Percentiles rank a stretch among this genome's conserved stretches.
Conservation (phyloP, 2,888 invertebrate genomes). For the Timema podura region DNA sequence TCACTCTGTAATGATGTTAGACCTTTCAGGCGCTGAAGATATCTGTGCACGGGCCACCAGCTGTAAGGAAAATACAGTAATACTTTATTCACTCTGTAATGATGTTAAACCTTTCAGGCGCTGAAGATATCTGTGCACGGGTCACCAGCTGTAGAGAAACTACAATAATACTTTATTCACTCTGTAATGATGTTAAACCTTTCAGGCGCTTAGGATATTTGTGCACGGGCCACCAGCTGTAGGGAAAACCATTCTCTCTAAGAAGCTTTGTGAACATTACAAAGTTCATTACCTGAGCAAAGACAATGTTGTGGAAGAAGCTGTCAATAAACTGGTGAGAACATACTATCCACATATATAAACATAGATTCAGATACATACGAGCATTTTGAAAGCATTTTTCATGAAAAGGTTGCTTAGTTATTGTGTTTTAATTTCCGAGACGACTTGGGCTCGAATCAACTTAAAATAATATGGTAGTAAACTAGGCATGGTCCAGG, state of each 20-base stretch:
- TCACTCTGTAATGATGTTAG: no score
- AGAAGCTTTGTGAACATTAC: slow-evolving; percentile 54
- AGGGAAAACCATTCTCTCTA: slow-evolving; percentile 60
- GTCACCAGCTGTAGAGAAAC: slow-evolving; percentile 55
- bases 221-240: slow-evolving; percentile 63
- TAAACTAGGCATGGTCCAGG: no score
- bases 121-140: slow-evolving; percentile 60
- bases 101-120: slow-evolving; percentile 42
- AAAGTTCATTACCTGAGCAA: slow-evolving; percentile 55
- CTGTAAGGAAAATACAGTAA: slow-evolving; percentile 64
- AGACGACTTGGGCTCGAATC: no score
- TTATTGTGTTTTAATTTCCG: no score
- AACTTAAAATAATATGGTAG: no score
- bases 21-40: slow-evolving; percentile 51
- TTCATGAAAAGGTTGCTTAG: no score
- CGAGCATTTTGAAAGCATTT: no score
- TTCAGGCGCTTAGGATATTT: slow-evolving; percentile 54
- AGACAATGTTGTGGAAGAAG: slow-evolving; percentile 52
- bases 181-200: not conserved
- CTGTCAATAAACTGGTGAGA: slow-evolving; percentile 54
- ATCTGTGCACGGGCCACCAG: slow-evolving; percentile 62
- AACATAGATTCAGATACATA: no score
- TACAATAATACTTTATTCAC: no score
- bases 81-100: no score
- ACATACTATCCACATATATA: not conserved